Percentiles rank a stretch among this genome's conserved stretches.
These are phyloP conservation scores for Serranochromis macrocephalus DNA, from an alignment of 2,113 vertebrate genomes.

Conservation along the genomic window DNA sequence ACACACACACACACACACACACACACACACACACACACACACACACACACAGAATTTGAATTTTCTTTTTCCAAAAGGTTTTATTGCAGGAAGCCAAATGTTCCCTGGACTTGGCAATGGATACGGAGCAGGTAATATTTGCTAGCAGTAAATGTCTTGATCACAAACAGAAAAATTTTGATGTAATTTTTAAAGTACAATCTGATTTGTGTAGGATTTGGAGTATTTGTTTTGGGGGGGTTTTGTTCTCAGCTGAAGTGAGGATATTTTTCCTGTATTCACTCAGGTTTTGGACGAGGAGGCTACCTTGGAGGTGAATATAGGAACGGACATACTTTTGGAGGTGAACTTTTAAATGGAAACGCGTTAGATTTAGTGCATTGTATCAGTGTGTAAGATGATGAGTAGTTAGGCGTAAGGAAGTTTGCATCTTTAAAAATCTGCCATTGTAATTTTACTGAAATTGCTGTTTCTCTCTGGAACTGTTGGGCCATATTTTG, in stretches of 20 bases:
- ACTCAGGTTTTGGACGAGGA: conserved; percentile 48
- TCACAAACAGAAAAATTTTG: not conserved
- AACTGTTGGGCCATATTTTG: not conserved
- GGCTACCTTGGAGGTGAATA: conserved; percentile 30
- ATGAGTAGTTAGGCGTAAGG: not conserved
- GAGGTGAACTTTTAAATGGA: conserved; percentile 5
- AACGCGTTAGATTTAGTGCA: not conserved
- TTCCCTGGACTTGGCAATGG: conserved; percentile 21
- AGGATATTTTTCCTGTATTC: not conserved
- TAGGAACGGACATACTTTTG: conserved; percentile 28
- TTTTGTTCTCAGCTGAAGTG: not conserved
- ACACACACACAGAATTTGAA: not conserved
- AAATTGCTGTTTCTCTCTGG: not conserved
- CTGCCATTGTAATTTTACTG: not conserved
- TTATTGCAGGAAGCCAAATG: conserved; percentile 8
- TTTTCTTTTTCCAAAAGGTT: conserved; percentile 8
- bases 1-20: not conserved
- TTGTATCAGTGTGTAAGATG: not conserved
- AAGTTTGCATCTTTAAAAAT: not conserved
- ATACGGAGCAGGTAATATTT: conserved; percentile 41
- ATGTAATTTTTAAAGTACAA: not conserved
- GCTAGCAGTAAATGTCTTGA: not conserved
- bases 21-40: no score
- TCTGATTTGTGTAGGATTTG: not conserved
- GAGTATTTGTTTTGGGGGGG: conserved; percentile 21